Conservation (phyloP, 2,888 invertebrate species). For the Idaea straminata region DNA sequence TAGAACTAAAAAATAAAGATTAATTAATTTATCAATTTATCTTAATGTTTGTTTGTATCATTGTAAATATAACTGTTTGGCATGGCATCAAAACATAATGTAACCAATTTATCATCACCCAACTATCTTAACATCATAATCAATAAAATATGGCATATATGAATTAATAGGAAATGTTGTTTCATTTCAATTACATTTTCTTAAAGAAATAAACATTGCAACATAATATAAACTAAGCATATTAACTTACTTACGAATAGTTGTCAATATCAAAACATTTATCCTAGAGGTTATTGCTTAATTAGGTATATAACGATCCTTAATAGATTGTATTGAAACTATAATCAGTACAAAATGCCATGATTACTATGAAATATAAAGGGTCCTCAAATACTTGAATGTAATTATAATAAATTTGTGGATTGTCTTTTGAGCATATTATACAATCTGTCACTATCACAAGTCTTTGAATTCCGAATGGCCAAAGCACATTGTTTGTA, state of each 20-base stretch:
- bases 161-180: constrained; percentile 61
- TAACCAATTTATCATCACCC: constrained; percentile 67
- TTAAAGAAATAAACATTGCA: constrained; percentile 76
- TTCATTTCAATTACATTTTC: constrained; percentile 72
- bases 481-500: constrained; percentile 62
- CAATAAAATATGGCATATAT: constrained; percentile 78
- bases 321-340: constrained; percentile 71
- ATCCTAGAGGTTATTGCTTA: constrained; percentile 79
- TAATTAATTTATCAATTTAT: constrained; percentile 59
- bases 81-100: constrained; percentile 58
- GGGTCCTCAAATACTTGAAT: constrained; percentile 65
- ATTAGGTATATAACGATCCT: constrained; percentile 62
- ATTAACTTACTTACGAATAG: constrained; percentile 76
- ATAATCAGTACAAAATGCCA: constrained; percentile 78
- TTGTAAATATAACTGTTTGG: constrained; percentile 50
- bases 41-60: constrained; percentile 53
- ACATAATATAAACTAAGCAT: constrained; percentile 75
- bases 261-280: constrained; percentile 80
- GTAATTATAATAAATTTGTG: constrained; percentile 58
- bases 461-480: constrained; percentile 70
- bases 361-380: constrained; percentile 49
- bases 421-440: constrained; percentile 78
- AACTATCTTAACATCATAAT: constrained; percentile 75
- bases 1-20: constrained; percentile 43
- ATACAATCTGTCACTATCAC: constrained; percentile 72